Base-by-base conservation (phyloP, 2,797 vertebrate species). In the Fratercula arctica region DNA sequence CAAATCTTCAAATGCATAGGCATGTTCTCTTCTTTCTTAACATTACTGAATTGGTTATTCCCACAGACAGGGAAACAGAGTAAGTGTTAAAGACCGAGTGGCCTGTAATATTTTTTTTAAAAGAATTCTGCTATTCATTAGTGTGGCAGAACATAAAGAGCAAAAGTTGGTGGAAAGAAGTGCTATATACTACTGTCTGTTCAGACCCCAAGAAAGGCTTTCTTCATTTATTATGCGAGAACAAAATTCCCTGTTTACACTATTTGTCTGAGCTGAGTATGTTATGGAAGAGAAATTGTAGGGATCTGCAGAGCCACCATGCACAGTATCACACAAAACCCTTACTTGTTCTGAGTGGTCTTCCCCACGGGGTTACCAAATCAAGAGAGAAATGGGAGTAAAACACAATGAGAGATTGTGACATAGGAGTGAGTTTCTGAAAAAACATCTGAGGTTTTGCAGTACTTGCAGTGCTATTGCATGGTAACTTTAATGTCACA, bases 21-120 rank as follows among this genome's bases (percentile, higher is more conserved):
- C 69, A 43, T 57, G 19, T 66, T 88, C 31, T 17, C 56, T 72
- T 91, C 54, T 95, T 91, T 59, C 28, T 96, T 97, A 67, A n/a
- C 79, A 82, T 95, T 91, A 80, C 25, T 85, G 33, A 56, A 57
- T 26, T 48, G 43, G 39, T 83, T 72, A 25, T 8, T 74, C 41
- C 14, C 6, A 39, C 20, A 45, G 67, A 76, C 29, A 85, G n/a
- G 89, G 72, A 93, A 93, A 86, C 64, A 93, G 33, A 69, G 4
- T 35, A 39, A 84, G 20, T 86, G n/a, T 79, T 88, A 69, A 84
- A 66, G 46, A 54, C 29, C 63, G 29, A 33, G 11, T 88, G 43
- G 13, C 29, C 21, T 89, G 20, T 59, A 73, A 35, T 46, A 41
- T 29, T 86, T 66, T 91, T 51, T 0, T 16, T 28, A 19, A 85